Conservation (phyloP, 1,140 invertebrate species). For the Heliconius nattereri region DNA sequence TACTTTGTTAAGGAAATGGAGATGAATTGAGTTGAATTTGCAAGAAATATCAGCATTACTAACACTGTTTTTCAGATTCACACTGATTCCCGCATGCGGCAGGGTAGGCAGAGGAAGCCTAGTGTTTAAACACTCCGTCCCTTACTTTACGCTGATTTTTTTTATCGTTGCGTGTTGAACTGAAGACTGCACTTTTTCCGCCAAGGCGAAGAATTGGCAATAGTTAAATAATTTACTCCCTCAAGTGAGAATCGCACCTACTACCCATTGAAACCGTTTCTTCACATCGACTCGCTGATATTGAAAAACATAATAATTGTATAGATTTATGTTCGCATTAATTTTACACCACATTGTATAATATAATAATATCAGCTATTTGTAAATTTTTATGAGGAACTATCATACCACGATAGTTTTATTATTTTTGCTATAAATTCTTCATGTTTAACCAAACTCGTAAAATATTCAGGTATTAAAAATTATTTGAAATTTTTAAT, state of each 20-base stretch:
- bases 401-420: neutral
- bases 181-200: no score
- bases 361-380: neutral
- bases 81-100: no score
- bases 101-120: no score
- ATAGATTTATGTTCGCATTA: neutral
- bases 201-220: no score
- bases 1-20: conserved; percentile 19
- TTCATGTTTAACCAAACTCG: neutral
- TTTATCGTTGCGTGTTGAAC: no score
- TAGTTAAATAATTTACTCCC: no score
- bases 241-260: no score
- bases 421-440: conserved; percentile 4
- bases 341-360: neutral
- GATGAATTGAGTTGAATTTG: neutral
- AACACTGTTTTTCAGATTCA: no score
- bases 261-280: no score
- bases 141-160: no score
- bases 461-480: neutral
- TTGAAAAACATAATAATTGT: neutral
- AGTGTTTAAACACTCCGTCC: no score
- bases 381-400: conserved; percentile 1
- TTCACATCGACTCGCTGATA: no score
- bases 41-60: neutral
- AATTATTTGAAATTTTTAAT: neutral